These are phyloP conservation scores for Heliothis virescens DNA, from an alignment of 1,140 invertebrate species.

Conservation along the genomic window DNA sequence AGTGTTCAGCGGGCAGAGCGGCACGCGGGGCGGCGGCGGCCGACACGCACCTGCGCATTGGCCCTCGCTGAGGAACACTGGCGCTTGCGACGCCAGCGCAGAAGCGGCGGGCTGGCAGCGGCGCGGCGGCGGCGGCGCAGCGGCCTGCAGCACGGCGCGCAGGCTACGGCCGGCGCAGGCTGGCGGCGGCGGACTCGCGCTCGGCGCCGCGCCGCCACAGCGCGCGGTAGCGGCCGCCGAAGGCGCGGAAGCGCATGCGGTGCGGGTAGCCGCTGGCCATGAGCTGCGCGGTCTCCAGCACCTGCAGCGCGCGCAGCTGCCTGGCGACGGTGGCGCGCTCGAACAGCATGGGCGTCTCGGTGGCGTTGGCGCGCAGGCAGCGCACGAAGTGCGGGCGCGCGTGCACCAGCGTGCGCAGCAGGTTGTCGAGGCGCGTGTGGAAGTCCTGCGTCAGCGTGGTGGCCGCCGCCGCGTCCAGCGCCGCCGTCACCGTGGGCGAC, in stretches of 20 bases:
- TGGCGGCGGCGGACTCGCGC: constrained; percentile 91
- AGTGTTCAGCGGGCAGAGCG: not conserved
- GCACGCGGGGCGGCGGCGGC: no score
- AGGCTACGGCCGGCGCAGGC: constrained; percentile 89
- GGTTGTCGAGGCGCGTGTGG: constrained; percentile 96
- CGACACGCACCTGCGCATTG: constrained; percentile 89
- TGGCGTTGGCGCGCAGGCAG: constrained; percentile 94
- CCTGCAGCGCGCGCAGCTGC: constrained; percentile 94
- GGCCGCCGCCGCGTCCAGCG: constrained; percentile 95
- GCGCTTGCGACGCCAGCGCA: constrained; percentile 95
- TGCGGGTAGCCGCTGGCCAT: constrained; percentile 98
- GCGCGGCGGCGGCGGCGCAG: constrained; percentile 71
- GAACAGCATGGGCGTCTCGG: constrained; percentile 92
- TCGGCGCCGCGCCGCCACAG: constrained; percentile 90
- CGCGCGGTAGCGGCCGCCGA: constrained; percentile 94
- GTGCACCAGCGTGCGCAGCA: constrained; percentile 95
- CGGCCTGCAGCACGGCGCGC: constrained; percentile 93
- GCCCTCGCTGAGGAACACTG: constrained; percentile 98
- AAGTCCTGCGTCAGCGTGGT: constrained; percentile 98
- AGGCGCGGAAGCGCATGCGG: constrained; percentile 98
- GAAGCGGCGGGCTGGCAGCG: constrained; percentile 87
- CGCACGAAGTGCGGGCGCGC: constrained; percentile 97
- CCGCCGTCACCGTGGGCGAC: constrained; percentile 95
- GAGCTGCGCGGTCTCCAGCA: constrained; percentile 97
- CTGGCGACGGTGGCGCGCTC: constrained; percentile 92